Evolutionary conservation across 2,797 vertebrate genomes (phyloP), one percentile per base, ranked within the genome.

Genomic region (Oreortyx pictus): DNA sequence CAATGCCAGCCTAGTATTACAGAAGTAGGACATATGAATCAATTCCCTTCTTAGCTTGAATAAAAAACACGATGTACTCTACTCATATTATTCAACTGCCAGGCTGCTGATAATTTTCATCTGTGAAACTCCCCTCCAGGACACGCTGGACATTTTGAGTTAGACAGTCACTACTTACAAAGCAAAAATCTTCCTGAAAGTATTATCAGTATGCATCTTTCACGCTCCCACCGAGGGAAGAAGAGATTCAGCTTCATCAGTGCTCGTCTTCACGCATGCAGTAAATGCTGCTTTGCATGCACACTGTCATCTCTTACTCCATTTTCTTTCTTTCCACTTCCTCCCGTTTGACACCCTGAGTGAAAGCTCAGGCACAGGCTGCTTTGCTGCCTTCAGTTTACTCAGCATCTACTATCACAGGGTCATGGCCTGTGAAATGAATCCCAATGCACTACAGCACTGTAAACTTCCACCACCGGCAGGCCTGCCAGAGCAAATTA

Each of bases 401-500:
- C 31, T 33, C 64, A 89, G 70, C 66, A 62, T 66, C 74, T 59
- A 59, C 74, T 88, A 1, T 5, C 79, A 54, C 33, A 76, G 47
- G 56, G 68, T 79, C 72, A 73, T 66, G 76, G 84, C 37, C 94
- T 77, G 22, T 23, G 78, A 93, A 90, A 87, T 41, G 14, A 84
- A 79, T 65, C 62, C 82, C 70, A 86, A 31, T 4, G 44, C 39
- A 14, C 56, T 81, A 37, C 59, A 74, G 47, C n/a, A 20, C 35
- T 47, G 44, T 43, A 68, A 92, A 87, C 65, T 49, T 22, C 31
- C 37, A 90, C 49, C 1, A 43, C 35, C 37, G 66, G n/a, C 62
- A 60, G 62, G n/a, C 68, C 76, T 87, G 84, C 71, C 91, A 92
- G 70, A 87, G 76, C 43, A 81, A 75, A 90, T 91, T 93, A 93